phyloP scores from a whole-genome alignment of 2,113 vertebrate species.

The Cariama cristata region DNA sequence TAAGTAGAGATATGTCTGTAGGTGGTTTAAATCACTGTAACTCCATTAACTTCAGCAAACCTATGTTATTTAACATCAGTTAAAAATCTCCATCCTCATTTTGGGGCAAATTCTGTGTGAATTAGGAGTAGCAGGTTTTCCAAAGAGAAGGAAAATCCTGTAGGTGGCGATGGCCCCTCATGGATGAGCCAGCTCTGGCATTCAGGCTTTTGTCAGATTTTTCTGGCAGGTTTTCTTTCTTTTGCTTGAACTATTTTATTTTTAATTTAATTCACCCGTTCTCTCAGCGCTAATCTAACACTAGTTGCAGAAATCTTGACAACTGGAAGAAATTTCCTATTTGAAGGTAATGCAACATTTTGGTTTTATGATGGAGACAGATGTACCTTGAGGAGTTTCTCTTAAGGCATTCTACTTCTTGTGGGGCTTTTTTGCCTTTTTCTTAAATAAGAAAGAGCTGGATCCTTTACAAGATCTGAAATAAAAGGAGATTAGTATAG shows the following conservation, averaged over 20 bases:
- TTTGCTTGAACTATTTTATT: slow-evolving; percentile 72
- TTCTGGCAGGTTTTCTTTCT: slow-evolving; percentile 60
- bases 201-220: slow-evolving; percentile 49
- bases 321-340: slow-evolving; percentile 56
- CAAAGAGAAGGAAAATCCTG: slow-evolving; percentile 52
- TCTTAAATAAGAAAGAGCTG: neutral
- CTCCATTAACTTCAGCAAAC: neutral
- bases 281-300: slow-evolving; percentile 48
- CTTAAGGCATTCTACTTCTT: neutral
- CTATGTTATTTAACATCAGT: neutral
- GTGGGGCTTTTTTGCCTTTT: neutral
- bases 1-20: neutral
- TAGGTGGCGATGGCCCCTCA: slow-evolving; percentile 80
- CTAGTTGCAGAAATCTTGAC: slow-evolving; percentile 64
- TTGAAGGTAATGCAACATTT: slow-evolving; percentile 52
- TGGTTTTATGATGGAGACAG: slow-evolving; percentile 30
- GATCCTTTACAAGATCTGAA: slow-evolving; percentile 6
- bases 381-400: slow-evolving; percentile 40
- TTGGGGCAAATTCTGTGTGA: neutral
- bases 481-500: neutral
- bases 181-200: slow-evolving; percentile 54
- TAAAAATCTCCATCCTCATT: neutral
- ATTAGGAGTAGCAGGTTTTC: neutral
- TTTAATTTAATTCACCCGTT: slow-evolving; percentile 72
- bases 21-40: neutral